A percentile compares a stretch with the other conserved stretches of the same genome.
Conservation (phyloP, 2,888 invertebrate species). For the Villa cingulata region DNA sequence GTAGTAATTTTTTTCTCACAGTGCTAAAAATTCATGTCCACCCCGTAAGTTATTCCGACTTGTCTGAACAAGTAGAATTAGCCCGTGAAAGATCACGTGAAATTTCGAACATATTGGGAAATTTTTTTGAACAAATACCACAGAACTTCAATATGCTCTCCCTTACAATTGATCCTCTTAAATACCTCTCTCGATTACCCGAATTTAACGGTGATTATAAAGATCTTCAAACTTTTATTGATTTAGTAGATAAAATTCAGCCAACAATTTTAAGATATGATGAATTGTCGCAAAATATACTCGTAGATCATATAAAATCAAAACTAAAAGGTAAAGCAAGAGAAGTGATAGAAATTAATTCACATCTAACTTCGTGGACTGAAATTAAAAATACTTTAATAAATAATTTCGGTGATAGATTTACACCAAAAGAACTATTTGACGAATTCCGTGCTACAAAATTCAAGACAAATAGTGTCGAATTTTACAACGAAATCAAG, state of each 20-base stretch:
- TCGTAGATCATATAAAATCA: constrained; percentile 1
- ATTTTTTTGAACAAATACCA: too few relatives aligned
- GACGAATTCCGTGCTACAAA: constrained; percentile 1
- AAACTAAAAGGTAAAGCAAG: constrained; percentile 5
- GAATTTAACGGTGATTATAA: constrained; percentile 5
- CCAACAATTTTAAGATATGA: constrained; percentile 1
- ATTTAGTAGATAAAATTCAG: too few relatives aligned
- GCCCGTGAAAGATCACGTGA: too few relatives aligned
- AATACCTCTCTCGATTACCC: constrained; percentile 2
- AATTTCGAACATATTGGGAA: too few relatives aligned
- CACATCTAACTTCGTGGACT: neutral
- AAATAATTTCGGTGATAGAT: constrained; percentile 9
- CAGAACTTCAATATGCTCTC: too few relatives aligned
- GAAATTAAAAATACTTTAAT: constrained; percentile 3
- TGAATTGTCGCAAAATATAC: neutral
- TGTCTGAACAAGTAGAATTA: too few relatives aligned
- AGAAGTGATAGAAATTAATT: constrained; percentile 3
- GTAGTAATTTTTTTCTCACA: too few relatives aligned
- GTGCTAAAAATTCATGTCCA: too few relatives aligned
- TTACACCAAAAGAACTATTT: constrained; percentile 3
- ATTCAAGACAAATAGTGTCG: constrained; percentile 3
- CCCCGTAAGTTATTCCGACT: too few relatives aligned
- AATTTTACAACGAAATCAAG: constrained; percentile 7
- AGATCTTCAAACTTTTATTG: constrained; percentile 3
- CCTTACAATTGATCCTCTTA: constrained; percentile 1